phyloP scores from a whole-genome alignment of 2,113 vertebrate genomes.

The Sylvilagus bachmani region DNA sequence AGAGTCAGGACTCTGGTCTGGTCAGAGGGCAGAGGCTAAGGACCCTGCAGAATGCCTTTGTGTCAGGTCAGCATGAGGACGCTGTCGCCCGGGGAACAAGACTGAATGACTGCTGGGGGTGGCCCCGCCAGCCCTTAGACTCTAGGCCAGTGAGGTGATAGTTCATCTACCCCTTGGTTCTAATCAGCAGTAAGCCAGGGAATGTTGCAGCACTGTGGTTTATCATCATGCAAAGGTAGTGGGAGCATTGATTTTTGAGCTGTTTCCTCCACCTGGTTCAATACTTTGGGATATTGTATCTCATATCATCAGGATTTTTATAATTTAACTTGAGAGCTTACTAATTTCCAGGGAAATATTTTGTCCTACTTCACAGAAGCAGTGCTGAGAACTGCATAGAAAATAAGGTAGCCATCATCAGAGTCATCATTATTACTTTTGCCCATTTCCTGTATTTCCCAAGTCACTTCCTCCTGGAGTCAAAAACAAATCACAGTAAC shows the following conservation, averaged over 20 bases:
- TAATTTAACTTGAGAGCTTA: conserved; percentile 67
- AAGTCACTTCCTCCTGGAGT: conserved; percentile 8
- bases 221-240: conserved; percentile 12
- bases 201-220: neutral
- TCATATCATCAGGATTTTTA: conserved; percentile 4
- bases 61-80: neutral
- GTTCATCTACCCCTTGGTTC: neutral
- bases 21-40: neutral
- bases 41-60: neutral
- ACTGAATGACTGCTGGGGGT: neutral
- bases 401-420: conserved; percentile 48
- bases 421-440: conserved; percentile 31
- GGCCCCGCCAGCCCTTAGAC: neutral
- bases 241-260: conserved; percentile 52
- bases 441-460: neutral
- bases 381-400: neutral
- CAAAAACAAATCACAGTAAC: conserved; percentile 26
- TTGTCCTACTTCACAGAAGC: conserved; percentile 59
- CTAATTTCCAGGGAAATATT: conserved; percentile 74
- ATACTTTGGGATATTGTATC: conserved; percentile 22
- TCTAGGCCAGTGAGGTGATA: neutral
- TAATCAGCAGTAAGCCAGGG: neutral
- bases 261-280: conserved; percentile 36
- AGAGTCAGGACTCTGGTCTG: neutral
- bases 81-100: neutral